Evolutionary conservation across 2,888 invertebrate species (phyloP), one percentile per base, ranked within the genome.

Genomic region (Neria commutata): DNA sequence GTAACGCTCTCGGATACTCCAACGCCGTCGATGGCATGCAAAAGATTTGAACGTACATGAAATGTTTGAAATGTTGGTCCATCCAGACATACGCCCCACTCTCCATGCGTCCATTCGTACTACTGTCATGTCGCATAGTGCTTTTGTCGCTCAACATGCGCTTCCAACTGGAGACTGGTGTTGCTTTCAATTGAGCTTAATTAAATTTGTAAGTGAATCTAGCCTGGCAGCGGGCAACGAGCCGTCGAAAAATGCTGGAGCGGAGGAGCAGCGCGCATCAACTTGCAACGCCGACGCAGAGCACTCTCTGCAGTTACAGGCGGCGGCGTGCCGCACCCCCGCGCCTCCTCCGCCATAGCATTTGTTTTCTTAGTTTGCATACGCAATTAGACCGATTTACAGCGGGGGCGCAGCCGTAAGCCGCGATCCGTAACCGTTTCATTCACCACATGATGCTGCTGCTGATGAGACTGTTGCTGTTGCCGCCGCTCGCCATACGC

Each of bases 121-220:
- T n/a, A n/a, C n/a, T n/a, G n/a, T n/a, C n/a, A n/a, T n/a, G n/a
- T n/a, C n/a, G n/a, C n/a, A n/a, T n/a, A n/a, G n/a, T n/a, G n/a
- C n/a, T n/a, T n/a, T n/a, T n/a, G n/a, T n/a, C n/a, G n/a, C n/a
- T n/a, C n/a, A n/a, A n/a, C n/a, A n/a, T n/a, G n/a, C n/a, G 29
- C 11, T 29, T 8, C 6, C 29, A 11, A 29, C 29, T 29, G 29
- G 29, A 29, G 58, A 54, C 50, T 72, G 72, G 68, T 77, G 72
- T 76, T 73, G 67, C 74, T 74, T 70, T 74, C 78, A 79, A 81
- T 79, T 79, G 81, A 74, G 75, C 75, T 80, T 79, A 79, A 79
- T 79, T 81, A 79, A 81, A 79, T 79, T 79, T 79, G 79, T 81
- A 81, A 81, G 78, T 77, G 81, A 80, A 79, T 80, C 78, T 78